Evolutionary conservation across 2,888 invertebrate genomes (phyloP).

Genomic region (Anthophora plumipes): DNA sequence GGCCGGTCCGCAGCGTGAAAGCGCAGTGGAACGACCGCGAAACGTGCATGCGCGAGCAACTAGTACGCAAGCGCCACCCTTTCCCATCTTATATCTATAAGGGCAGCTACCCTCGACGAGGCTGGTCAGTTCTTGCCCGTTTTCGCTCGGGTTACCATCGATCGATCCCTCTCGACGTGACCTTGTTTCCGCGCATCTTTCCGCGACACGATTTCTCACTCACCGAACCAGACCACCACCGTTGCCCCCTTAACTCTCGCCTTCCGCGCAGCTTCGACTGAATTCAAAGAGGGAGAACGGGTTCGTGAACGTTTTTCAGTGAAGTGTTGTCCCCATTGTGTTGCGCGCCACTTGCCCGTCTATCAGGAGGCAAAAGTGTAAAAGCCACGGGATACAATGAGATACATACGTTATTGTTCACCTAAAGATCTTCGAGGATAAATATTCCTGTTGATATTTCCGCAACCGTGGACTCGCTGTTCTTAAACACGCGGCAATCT

Average conservation of each 20-base stretch:
- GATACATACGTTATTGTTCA: neutral
- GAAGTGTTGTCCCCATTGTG: constrained; percentile 31
- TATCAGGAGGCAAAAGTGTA: constrained; percentile 20
- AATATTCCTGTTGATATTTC: constrained; percentile 11
- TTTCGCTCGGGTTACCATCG: constrained; percentile 60
- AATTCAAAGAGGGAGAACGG: neutral
- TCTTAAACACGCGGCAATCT: neutral
- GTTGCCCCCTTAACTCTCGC: no score
- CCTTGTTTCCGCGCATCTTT: constrained; percentile 8
- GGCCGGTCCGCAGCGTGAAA: constrained; percentile 64
- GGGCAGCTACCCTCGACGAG: constrained; percentile 73
- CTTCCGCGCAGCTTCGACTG: constrained; percentile 4
- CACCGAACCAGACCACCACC: no score
- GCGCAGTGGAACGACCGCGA: constrained; percentile 59
- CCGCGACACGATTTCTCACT: neutral
- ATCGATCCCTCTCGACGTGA: neutral
- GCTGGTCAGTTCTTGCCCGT: constrained; percentile 76
- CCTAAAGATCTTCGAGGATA: neutral
- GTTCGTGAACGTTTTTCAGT: constrained; percentile 3
- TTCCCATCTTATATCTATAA: constrained; percentile 76
- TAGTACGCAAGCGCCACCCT: constrained; percentile 67
- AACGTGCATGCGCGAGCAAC: constrained; percentile 61
- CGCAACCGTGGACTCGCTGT: neutral
- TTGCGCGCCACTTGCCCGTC: neutral
- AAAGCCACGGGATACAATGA: constrained; percentile 7